Evolutionary conservation across 2,113 vertebrate species (phyloP).

Genomic region (Aleadryas rufinucha): DNA sequence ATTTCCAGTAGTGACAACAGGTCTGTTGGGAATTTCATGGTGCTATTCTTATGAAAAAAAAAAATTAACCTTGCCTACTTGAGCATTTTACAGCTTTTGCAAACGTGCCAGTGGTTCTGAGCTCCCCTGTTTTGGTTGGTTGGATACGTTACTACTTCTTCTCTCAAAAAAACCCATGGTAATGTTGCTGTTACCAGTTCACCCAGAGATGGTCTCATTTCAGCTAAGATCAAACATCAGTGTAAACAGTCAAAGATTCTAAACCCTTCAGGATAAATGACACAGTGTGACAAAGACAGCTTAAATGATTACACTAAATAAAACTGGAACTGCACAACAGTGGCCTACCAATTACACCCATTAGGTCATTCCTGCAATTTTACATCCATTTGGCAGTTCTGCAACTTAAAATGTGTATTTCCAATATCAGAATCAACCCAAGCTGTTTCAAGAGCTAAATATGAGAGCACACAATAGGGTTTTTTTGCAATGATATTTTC

Average conservation of each 20-base stretch:
- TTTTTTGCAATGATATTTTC: background rate
- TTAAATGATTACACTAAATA: background rate
- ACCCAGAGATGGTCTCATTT: background rate
- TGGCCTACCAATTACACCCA: background rate
- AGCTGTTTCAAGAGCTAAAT: background rate
- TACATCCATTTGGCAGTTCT: background rate
- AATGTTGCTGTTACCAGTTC: background rate
- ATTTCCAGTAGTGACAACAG: background rate
- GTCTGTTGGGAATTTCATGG: background rate
- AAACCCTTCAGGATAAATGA: background rate
- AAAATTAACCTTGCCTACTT: background rate
- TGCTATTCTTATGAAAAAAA: background rate
- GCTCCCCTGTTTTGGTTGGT: background rate
- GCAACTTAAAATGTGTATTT: background rate
- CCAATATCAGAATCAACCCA: background rate
- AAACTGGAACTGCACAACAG: background rate
- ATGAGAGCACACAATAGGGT: background rate
- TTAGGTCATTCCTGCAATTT: background rate
- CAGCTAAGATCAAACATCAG: background rate
- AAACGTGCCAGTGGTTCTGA: background rate
- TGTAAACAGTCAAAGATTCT: background rate
- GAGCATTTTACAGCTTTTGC: background rate
- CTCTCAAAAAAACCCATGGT: background rate
- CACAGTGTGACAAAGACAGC: background rate
- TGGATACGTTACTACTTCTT: background rate